phyloP scores from a whole-genome alignment of 2,888 invertebrate species.

The Eupeodes latifasciatus region DNA sequence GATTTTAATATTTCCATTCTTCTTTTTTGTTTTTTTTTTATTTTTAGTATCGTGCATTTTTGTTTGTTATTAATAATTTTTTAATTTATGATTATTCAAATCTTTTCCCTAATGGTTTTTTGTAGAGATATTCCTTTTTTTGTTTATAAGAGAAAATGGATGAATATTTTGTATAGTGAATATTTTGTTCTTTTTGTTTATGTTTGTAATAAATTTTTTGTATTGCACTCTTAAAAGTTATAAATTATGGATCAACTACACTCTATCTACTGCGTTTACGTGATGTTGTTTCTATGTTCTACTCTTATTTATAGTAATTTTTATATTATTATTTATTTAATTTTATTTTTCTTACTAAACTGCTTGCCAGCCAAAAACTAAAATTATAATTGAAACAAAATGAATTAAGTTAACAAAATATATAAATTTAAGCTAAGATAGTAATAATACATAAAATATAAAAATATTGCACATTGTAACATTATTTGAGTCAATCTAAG shows the following conservation, averaged over 20 bases:
- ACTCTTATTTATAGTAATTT: slow-evolving; percentile 42
- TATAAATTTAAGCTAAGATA: slow-evolving; percentile 37
- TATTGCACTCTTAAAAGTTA: slow-evolving; percentile 62
- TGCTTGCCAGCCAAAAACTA: slow-evolving; percentile 48
- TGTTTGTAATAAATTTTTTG: slow-evolving; percentile 62
- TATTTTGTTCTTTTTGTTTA: slow-evolving; percentile 1
- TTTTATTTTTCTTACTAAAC: neutral
- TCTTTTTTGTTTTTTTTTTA: slow-evolving; percentile 40
- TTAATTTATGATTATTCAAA: slow-evolving; percentile 44
- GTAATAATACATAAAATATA: neutral
- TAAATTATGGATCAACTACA: slow-evolving; percentile 63
- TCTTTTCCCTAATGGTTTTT: slow-evolving; percentile 56
- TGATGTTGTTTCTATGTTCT: slow-evolving; percentile 68
- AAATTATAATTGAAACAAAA: neutral
- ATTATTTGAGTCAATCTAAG: neutral
- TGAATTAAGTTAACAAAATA: slow-evolving; percentile 5
- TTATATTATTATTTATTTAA: slow-evolving; percentile 13
- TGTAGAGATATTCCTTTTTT: slow-evolving; percentile 31
- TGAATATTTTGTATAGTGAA: slow-evolving; percentile 43
- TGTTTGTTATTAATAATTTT: slow-evolving; percentile 25
- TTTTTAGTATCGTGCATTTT: slow-evolving; percentile 59
- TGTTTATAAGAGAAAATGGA: slow-evolving; percentile 54
- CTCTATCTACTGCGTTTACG: slow-evolving; percentile 68
- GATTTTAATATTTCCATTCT: slow-evolving; percentile 36
- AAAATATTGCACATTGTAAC: slow-evolving; percentile 56